Base-by-base conservation (phyloP, 2,888 invertebrate genomes). In the Axea sp. region DNA sequence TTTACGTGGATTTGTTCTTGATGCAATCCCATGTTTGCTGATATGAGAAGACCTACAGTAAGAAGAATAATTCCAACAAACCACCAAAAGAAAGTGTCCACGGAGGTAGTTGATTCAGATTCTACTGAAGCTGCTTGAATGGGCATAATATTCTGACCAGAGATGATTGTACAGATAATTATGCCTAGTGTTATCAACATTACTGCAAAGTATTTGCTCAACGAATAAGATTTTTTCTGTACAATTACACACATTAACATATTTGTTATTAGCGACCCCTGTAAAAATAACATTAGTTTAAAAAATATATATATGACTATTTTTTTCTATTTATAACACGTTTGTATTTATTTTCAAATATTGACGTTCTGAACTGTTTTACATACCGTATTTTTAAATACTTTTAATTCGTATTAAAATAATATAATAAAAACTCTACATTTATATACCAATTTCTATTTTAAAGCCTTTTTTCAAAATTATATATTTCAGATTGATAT, bases 211-310 rank as follows among this genome's bases (percentile, higher is more conserved):
- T 97, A 98, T 87, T 99, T 98, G 22, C 93, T 90, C 1, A 92
- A 88, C 0, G 92, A 90, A 82, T 98, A 98, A 45, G 90, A 90
- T 83, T 94, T 95, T 80, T 95, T 95, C 28, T 98, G 87, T 71
- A 99, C 94, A 79, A 97, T 89, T 26, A 96, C 94, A 7, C 98
- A 97, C 92, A 99, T 94, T 22, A 97, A 91, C 94, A 99, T 95
- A 87, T 98, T 99, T 0, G 98, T 97, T 90, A 99, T 96, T 19
- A 99, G 89, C 1, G 98, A 98, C 0, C 98, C 98, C 94, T 94
- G 85, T 64, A 90, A 89, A 35, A 49, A 17, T 4, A n/a, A n/a
- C n/a, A n/a, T n/a, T n/a, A 19, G 3, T 31, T 22, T 8, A 11
- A 22, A 1, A 15, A 22, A 3, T 1, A 22, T 39, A 9, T 22